Evolutionary conservation across 2,113 vertebrate species (phyloP), one percentile per base, ranked within the genome.

Genomic region (Aythya baeri): DNA sequence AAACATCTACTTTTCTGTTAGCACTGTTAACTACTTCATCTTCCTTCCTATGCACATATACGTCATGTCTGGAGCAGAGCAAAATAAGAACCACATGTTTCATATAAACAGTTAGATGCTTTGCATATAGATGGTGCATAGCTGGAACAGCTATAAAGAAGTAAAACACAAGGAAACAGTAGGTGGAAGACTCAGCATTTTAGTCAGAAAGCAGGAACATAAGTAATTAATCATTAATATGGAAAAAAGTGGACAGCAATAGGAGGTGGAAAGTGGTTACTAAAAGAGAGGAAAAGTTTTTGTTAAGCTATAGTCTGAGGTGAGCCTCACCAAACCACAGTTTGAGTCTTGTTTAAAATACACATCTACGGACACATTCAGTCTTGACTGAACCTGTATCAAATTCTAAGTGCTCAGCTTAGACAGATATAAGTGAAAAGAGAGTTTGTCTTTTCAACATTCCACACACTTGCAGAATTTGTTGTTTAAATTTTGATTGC

Each of bases 1-100:
- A 93, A 89, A 76, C 71, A 92, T 92, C 74, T 85, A 91, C 68
- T 70, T 83, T 94, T 92, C 80, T 94, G 86, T 83, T 96, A 94
- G 58, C 68, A 88, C 78, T 70, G 55, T 76, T 95, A 96, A 90
- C 88, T 94, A 80, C 88, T 97, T 96, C 92, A 88, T 96, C 84
- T 95, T 96, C 77, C 91, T 96, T 94, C 94, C 91, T 94, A 76
- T 89, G 81, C 71, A 66, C 78, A 75, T 52, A 89, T 70, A 93
- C 88, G 55, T 97, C 91, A 96, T 87, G 91, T 97, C 96, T 97
- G 91, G 86, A 92, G 66, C 54, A 93, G 63, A 78, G 84, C 67
- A 92, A 96, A 96, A 93, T 93, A 94, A 84, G 86, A 96, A 96
- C 83, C 91, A 96, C 86, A 96, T 97, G 94, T 95, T 95, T 86